Evolutionary conservation across 2,888 invertebrate species (phyloP).

Genomic region (Leptodirus hochenwartii): DNA sequence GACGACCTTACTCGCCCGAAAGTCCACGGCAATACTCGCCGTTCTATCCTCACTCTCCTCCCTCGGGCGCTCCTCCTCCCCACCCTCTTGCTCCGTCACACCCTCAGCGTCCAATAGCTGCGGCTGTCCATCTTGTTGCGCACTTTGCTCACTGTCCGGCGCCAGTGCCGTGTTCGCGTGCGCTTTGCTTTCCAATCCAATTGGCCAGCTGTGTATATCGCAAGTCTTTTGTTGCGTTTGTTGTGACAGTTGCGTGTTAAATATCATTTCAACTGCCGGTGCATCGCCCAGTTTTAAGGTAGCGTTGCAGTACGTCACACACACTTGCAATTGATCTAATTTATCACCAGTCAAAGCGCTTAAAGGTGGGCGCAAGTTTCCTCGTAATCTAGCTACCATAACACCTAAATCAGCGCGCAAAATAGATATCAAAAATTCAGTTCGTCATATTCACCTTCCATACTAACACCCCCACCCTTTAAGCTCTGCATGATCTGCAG

Average conservation of each 20-base stretch:
- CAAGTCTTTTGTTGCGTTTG: constrained; percentile 56
- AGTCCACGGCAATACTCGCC: constrained; percentile 26
- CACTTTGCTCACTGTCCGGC: too few species aligned
- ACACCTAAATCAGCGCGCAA: constrained; percentile 53
- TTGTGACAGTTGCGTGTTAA: too few species aligned
- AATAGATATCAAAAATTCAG: background rate
- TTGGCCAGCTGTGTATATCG: constrained; percentile 43
- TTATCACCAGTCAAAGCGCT: constrained; percentile 26
- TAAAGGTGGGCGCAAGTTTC: constrained; percentile 65
- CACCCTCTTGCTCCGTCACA: background rate
- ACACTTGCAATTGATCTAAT: constrained; percentile 56
- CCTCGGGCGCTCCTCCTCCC: too few species aligned
- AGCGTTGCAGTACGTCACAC: constrained; percentile 61
- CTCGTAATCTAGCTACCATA: constrained; percentile 56
- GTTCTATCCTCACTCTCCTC: background rate
- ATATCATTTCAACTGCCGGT: too few species aligned
- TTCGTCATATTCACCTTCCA: background rate
- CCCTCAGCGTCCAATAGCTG: background rate
- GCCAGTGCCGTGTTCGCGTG: too few species aligned
- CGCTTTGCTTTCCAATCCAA: too few species aligned
- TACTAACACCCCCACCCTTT: too few species aligned
- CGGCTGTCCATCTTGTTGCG: background rate
- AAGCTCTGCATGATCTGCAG: background rate
- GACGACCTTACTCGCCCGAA: constrained; percentile 27
- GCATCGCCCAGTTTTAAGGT: too few species aligned